Conservation (phyloP, 1,140 invertebrate genomes). For the Chrysoperla carnea region DNA sequence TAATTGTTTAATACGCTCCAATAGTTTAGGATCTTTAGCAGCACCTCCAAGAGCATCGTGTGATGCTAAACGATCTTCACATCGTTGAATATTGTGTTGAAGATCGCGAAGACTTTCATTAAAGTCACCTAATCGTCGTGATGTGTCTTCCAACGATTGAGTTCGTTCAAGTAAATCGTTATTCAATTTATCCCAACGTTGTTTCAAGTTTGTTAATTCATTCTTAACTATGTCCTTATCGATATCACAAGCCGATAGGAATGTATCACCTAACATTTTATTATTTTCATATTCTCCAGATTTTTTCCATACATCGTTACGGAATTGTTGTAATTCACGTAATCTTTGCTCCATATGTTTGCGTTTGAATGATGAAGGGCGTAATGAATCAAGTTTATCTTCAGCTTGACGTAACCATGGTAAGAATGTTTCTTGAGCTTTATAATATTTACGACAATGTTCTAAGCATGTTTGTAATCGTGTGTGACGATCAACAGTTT, state of each 20-base stretch:
- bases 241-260: slow-evolving; percentile 68
- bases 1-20: slow-evolving; percentile 63
- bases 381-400: slow-evolving; percentile 63
- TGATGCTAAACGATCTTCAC: slow-evolving; percentile 71
- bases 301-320: slow-evolving; percentile 81
- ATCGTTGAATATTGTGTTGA: slow-evolving; percentile 61
- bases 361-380: slow-evolving; percentile 63
- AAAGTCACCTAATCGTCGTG: slow-evolving; percentile 66
- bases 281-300: slow-evolving; percentile 85
- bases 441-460: slow-evolving; percentile 80
- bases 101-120: slow-evolving; percentile 69
- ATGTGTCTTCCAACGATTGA: slow-evolving; percentile 68
- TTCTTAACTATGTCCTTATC: slow-evolving; percentile 79
- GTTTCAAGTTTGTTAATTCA: slow-evolving; percentile 61
- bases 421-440: slow-evolving; percentile 64
- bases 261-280: slow-evolving; percentile 66
- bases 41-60: slow-evolving; percentile 64
- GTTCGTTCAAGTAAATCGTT: slow-evolving; percentile 48
- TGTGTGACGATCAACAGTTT: slow-evolving; percentile 67
- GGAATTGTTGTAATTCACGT: slow-evolving; percentile 73
- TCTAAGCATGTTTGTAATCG: slow-evolving; percentile 77
- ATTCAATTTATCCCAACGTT: slow-evolving; percentile 79
- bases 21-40: slow-evolving; percentile 60
- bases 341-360: slow-evolving; percentile 77
- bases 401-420: slow-evolving; percentile 80